Evolutionary conservation across 2,888 invertebrate genomes (phyloP), one percentile per base, ranked within the genome.

Genomic region (Prenolepis imparis): DNA sequence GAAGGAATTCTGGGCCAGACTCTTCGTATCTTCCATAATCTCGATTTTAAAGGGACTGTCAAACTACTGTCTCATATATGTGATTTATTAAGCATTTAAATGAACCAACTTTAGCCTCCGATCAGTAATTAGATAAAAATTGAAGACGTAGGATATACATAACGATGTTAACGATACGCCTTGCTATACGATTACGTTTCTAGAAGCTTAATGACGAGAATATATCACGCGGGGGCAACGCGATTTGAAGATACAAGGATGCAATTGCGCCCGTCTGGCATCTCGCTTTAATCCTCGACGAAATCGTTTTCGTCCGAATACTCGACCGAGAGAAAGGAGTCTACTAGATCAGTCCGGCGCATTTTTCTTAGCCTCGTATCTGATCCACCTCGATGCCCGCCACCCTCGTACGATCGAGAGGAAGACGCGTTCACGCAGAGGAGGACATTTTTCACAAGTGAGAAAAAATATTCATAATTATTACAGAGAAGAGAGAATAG

Each of bases 301-400:
- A 89, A 84, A 86, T 87, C 88, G 88, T 83, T 89, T 84, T 83
- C 72, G 77, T 86, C 81, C 67, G 57, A 82, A 72, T 81, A 72
- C 83, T 66, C 66, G 63, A 18, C 28, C 52, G 68, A n/a, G 59
- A 48, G 55, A 39, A 73, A 39, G 48, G 70, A 73, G 66, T 72
- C 59, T 59, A 41, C 72, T 59, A 86, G 87, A 87, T 83, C 44
- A 86, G 87, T 72, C 68, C 72, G 75, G 83, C 80, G 83, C 82
- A 87, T 89, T 89, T 88, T 86, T 89, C 89, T 86, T 74, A 55
- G 18, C 61, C 80, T 81, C 86, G 82, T 89, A 87, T 89, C 89
- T 85, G 52, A 3, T 28, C 3, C 83, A 89, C 88, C 89, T 86
- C 80, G 86, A 78, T 68, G 84, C 89, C 36, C 6, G 21, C 44